These are phyloP conservation scores for Paraescarpia echinospica DNA, from an alignment of 1,140 invertebrate species.

Conservation along the genomic window DNA sequence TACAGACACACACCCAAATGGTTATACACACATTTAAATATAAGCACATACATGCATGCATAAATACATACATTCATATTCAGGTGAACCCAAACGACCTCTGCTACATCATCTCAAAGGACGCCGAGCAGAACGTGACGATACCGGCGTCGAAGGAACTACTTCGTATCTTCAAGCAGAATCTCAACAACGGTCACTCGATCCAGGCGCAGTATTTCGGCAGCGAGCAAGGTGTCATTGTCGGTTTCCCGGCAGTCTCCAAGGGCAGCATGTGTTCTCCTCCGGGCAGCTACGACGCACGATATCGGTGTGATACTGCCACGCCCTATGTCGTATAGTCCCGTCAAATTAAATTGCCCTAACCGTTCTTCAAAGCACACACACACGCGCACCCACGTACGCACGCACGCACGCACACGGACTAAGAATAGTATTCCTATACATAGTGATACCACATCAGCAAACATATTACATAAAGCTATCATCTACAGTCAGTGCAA, in stretches of 20 bases:
- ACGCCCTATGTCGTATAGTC: not conserved
- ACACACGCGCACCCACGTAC: too few species aligned
- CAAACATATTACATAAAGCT: too few species aligned
- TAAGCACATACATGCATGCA: not conserved
- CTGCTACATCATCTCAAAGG: not conserved
- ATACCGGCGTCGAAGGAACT: not conserved
- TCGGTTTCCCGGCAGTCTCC: not conserved
- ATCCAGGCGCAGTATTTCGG: constrained; percentile 7
- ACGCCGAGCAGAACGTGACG: not conserved
- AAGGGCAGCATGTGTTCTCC: not conserved
- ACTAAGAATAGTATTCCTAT: too few species aligned
- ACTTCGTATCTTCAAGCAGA: not conserved
- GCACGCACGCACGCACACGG: too few species aligned
- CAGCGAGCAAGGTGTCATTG: not conserved
- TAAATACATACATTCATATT: too few species aligned
- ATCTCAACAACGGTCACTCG: not conserved
- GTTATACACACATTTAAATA: too few species aligned
- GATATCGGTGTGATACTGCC: not conserved
- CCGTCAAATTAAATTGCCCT: not conserved
- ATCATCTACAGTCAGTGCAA: too few species aligned
- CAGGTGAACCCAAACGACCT: not conserved
- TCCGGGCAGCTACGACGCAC: not conserved
- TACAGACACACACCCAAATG: too few species aligned
- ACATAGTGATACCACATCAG: too few species aligned
- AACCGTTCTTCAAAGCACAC: not conserved